Base-by-base conservation (phyloP, 2,113 vertebrate species). In the Hippoglossus stenolepis region DNA sequence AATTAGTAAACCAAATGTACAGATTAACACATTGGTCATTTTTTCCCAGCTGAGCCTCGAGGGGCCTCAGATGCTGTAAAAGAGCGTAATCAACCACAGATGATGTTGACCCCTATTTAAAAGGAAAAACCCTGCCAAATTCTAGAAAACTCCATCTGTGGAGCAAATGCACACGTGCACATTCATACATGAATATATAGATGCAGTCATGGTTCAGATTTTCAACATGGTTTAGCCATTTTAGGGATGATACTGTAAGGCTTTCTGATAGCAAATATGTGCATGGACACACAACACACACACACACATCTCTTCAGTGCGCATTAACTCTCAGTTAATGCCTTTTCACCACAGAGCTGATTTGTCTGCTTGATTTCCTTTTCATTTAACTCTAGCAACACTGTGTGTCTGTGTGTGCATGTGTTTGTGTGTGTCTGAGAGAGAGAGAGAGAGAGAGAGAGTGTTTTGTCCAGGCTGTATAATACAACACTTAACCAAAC, bases 321-420 rank as follows among this genome's bases (percentile, higher is more conserved):
- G 63, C 26, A 66, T 85, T 81, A 74, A 38, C 70, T 59, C 47
- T 66, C 21, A 31, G 40, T 51, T 70, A 83, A 65, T 56, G 72
- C 59, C 38, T 70, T 77, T 77, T 75, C 56, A 74, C 70, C 43
- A 67, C 61, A 75, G 56, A 28, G 58, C 28, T 81, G 45, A 75
- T 69, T 65, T 76, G 43, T 69, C 35, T 75, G 81, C 74, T 21
- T 75, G 62, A 75, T 65, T 77, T 79, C 65, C 45, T 65, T 70
- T 73, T 83, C 43, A 62, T 75, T 76, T 59, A 49, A 72, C 58
- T 70, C 38, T 26, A 43, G 31, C 47, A 70, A 35, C 13, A 38
- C 38, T 38, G 54, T 66, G 72, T 56, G 15, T 56, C 20, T 65
- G 35, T 72, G 71, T 28, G 40, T 28, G 35, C 66, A 26, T 63